Conservation (phyloP, 2,888 invertebrate genomes). For the Artemia sinica region DNA sequence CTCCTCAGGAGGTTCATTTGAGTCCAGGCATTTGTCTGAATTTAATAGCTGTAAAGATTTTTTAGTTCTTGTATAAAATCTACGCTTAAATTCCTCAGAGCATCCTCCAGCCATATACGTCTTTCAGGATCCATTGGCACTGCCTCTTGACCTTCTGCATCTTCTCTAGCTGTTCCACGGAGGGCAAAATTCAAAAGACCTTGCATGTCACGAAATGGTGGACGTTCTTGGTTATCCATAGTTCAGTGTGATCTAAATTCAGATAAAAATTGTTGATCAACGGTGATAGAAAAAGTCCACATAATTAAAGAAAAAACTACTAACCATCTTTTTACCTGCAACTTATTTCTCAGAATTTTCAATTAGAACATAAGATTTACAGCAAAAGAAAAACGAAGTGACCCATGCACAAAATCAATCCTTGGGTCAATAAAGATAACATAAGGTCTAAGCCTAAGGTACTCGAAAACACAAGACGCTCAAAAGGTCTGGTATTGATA, state of each 20-base stretch:
- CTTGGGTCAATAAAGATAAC: too few relatives aligned
- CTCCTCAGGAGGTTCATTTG: constrained; percentile 40
- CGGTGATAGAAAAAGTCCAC: too few relatives aligned
- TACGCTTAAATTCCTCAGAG: constrained; percentile 48
- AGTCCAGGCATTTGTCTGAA: constrained; percentile 35
- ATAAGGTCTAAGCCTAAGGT: too few relatives aligned
- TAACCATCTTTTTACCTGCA: too few relatives aligned
- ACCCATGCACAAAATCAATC: too few relatives aligned
- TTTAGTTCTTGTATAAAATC: constrained; percentile 49
- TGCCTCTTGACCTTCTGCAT: constrained; percentile 37
- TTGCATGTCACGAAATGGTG: constrained; percentile 33
- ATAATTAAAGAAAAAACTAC: too few relatives aligned
- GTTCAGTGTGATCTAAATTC: not conserved
- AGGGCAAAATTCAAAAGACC: constrained; percentile 50
- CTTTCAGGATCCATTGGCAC: constrained; percentile 51
- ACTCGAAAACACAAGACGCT: too few relatives aligned
- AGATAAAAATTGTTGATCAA: not conserved
- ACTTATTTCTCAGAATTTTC: too few relatives aligned
- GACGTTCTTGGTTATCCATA: constrained; percentile 22
- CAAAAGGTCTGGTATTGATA: too few relatives aligned
- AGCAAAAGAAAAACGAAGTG: too few relatives aligned
- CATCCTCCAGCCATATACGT: constrained; percentile 49
- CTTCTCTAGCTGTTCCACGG: constrained; percentile 45
- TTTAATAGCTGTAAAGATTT: constrained; percentile 43
- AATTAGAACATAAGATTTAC: too few relatives aligned